These are phyloP conservation scores for Gnatocerus cornutus DNA, from an alignment of 2,888 invertebrate species.

Conservation along the genomic window DNA sequence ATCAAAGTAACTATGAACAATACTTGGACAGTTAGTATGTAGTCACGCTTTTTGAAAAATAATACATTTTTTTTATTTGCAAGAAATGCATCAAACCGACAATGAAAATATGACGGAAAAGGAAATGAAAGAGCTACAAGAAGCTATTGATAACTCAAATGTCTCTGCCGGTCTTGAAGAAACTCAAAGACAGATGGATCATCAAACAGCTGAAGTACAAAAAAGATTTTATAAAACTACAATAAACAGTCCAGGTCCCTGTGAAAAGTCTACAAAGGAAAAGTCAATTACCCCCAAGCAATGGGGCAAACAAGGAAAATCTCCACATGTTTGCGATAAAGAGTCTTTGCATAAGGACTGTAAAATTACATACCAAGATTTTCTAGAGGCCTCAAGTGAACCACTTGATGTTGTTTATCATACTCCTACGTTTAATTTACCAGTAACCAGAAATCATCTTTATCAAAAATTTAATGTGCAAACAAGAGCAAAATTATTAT, in stretches of 20 bases:
- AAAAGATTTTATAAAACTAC: neutral
- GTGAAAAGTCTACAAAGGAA: neutral
- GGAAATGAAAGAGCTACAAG: constrained; percentile 22
- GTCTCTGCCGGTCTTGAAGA: constrained; percentile 3
- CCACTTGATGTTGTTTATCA: constrained; percentile 11
- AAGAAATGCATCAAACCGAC: neutral
- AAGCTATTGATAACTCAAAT: constrained; percentile 24
- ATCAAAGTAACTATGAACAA: constrained; percentile 9
- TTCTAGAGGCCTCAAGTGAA: neutral
- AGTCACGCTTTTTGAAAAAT: neutral
- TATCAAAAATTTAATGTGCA: constrained; percentile 18
- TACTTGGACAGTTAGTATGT: constrained; percentile 14
- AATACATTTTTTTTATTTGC: neutral
- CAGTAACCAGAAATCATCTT: constrained; percentile 25
- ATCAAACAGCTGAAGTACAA: neutral
- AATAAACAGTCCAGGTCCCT: neutral
- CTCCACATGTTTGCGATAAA: neutral
- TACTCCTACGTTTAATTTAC: constrained; percentile 13
- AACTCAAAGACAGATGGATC: neutral
- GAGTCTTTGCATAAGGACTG: neutral
- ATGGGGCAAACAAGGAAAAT: neutral
- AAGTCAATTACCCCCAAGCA: neutral
- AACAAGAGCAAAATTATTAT: constrained; percentile 14
- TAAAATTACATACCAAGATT: constrained; percentile 15
- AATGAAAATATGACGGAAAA: constrained; percentile 3